Conservation (phyloP, 1,140 invertebrate species). For the Drosophila littoralis region DNA sequence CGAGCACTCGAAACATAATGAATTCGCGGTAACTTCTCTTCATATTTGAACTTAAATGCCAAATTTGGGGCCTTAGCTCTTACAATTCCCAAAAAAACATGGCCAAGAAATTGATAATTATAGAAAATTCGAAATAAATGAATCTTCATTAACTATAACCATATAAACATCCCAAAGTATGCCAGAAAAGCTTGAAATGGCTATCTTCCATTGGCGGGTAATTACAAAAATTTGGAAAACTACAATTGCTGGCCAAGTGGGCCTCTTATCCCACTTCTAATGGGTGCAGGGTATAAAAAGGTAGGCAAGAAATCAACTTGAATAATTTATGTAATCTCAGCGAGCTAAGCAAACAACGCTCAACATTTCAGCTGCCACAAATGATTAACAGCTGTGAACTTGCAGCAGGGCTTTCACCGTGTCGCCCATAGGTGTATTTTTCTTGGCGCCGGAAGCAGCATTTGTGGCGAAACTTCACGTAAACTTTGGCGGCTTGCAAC, state of each 20-base stretch:
- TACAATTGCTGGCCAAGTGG: too few species aligned
- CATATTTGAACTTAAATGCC: too few species aligned
- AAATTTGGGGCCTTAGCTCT: too few species aligned
- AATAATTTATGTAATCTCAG: conserved; percentile 65
- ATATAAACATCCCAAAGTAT: too few species aligned
- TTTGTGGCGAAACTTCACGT: conserved; percentile 29
- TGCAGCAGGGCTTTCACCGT: conserved; percentile 32
- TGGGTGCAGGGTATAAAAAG: background rate
- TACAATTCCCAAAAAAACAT: too few species aligned
- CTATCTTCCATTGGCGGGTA: too few species aligned
- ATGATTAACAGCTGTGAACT: conserved; percentile 41
- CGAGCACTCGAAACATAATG: background rate
- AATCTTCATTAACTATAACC: too few species aligned
- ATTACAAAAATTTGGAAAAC: too few species aligned
- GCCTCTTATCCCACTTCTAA: background rate
- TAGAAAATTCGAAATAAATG: too few species aligned
- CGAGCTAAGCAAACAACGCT: conserved; percentile 9
- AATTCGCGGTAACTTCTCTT: too few species aligned
- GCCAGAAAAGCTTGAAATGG: too few species aligned
- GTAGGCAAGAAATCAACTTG: conserved; percentile 13
- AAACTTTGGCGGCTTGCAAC: conserved; percentile 1
- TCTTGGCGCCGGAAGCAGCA: conserved; percentile 37
- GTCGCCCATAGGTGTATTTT: conserved; percentile 12
- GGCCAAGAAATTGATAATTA: too few species aligned
- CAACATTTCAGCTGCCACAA: conserved; percentile 39